A percentile compares a stretch with the other conserved stretches of the same genome.
Conservation (phyloP, 2,113 vertebrate species). For the Diphyllodes magnificus region DNA sequence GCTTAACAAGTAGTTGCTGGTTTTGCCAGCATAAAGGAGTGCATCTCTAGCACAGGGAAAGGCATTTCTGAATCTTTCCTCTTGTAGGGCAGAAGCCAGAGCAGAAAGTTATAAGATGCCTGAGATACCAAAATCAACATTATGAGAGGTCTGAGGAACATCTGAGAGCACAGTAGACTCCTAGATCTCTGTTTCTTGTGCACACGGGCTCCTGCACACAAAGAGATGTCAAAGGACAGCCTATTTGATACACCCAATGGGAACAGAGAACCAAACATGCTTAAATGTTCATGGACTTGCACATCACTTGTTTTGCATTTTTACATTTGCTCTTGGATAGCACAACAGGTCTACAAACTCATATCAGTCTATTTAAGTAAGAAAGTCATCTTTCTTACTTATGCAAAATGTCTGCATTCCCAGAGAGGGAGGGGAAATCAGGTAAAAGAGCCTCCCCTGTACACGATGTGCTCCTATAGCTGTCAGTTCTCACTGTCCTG, state of each 20-base stretch:
- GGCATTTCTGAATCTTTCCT: background rate
- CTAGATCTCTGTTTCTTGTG: background rate
- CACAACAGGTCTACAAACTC: background rate
- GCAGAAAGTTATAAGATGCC: background rate
- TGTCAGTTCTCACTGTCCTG: background rate
- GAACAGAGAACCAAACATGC: background rate
- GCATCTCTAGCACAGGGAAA: background rate
- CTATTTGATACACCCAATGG: background rate
- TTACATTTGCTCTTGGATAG: background rate
- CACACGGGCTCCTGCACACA: background rate
- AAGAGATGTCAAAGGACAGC: background rate
- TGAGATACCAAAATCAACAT: background rate
- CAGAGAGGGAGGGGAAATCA: background rate
- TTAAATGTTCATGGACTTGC: background rate
- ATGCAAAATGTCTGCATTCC: background rate
- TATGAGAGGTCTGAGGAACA: background rate
- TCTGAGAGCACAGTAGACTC: background rate
- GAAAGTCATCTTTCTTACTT: background rate
- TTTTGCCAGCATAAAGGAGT: background rate
- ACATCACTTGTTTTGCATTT: background rate
- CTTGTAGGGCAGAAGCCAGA: background rate
- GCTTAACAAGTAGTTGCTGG: background rate
- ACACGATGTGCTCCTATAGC: background rate
- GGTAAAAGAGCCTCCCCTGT: background rate
- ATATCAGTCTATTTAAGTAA: background rate